These are phyloP conservation scores for Platysternon megacephalum DNA, from an alignment of 2,113 vertebrate species.

Conservation along the genomic window DNA sequence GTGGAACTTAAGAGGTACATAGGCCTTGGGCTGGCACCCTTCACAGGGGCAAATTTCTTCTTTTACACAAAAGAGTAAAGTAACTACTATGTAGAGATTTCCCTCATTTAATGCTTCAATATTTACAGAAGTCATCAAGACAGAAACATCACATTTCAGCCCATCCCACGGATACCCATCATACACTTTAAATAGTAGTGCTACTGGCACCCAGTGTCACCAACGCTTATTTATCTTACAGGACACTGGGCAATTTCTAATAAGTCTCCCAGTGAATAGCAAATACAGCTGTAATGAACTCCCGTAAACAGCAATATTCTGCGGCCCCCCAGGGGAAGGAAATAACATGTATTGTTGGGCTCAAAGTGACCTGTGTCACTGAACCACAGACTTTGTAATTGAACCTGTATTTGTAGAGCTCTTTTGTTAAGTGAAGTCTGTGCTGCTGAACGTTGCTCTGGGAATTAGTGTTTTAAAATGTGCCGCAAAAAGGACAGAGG, in stretches of 20 bases:
- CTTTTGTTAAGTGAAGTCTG: background rate
- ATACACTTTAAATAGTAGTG: background rate
- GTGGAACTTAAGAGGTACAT: background rate
- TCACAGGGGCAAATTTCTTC: background rate
- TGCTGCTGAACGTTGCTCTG: background rate
- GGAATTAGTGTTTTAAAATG: background rate
- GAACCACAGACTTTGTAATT: background rate
- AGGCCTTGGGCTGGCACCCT: background rate
- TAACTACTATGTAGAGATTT: background rate
- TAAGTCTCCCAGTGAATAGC: background rate
- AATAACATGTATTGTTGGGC: constrained; percentile 21
- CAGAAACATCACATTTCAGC: background rate
- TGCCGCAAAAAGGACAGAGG: background rate
- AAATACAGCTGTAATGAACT: background rate
- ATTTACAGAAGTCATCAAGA: background rate
- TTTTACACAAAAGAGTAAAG: background rate
- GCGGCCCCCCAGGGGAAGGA: constrained; percentile 74
- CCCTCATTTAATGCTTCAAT: background rate
- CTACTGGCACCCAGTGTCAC: background rate
- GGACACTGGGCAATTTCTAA: background rate
- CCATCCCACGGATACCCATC: background rate
- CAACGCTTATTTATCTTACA: background rate
- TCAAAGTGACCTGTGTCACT: background rate
- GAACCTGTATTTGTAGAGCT: background rate
- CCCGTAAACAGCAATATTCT: constrained; percentile 66